These are phyloP conservation scores for Psylliodes chrysocephalus DNA, from an alignment of 2,888 invertebrate genomes.

Conservation along the genomic window DNA sequence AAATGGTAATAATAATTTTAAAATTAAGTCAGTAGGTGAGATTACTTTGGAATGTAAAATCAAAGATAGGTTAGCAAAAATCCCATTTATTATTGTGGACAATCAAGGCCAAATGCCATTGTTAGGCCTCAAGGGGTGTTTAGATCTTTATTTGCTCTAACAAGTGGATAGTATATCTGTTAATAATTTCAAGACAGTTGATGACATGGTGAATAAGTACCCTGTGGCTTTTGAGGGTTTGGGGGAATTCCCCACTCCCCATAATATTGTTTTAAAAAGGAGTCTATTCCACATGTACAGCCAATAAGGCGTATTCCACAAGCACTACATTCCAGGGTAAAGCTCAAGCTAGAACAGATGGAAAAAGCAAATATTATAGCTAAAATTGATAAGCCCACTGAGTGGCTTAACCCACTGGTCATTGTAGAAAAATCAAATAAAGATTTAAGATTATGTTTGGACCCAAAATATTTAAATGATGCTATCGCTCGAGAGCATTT, in stretches of 20 bases:
- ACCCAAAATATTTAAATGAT: slow-evolving; percentile 32
- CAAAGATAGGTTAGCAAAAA: not conserved
- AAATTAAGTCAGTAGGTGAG: slow-evolving; percentile 34
- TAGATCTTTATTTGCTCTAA: too few species aligned
- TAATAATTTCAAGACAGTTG: too few species aligned
- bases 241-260: slow-evolving; percentile 33
- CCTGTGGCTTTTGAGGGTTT: too few species aligned
- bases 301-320: too few species aligned
- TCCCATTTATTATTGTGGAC: slow-evolving; percentile 35
- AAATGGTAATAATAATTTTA: slow-evolving; percentile 33
- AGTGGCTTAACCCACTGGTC: slow-evolving; percentile 32
- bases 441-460: slow-evolving; percentile 33
- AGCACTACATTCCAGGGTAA: slow-evolving; percentile 16
- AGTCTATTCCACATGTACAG: slow-evolving; percentile 28
- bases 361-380: slow-evolving; percentile 13
- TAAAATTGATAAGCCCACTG: slow-evolving; percentile 9
- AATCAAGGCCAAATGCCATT: slow-evolving; percentile 25
- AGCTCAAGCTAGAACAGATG: slow-evolving; percentile 22
- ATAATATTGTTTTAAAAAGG: slow-evolving; percentile 39
- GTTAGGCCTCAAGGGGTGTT: slow-evolving; percentile 33
- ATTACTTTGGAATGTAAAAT: slow-evolving; percentile 23
- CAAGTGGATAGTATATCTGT: too few species aligned
- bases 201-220: too few species aligned
- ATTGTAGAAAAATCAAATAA: slow-evolving; percentile 34
- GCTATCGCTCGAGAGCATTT: slow-evolving; percentile 30